phyloP scores from a whole-genome alignment of 2,797 vertebrate species.

The Bradypodion ventrale region DNA sequence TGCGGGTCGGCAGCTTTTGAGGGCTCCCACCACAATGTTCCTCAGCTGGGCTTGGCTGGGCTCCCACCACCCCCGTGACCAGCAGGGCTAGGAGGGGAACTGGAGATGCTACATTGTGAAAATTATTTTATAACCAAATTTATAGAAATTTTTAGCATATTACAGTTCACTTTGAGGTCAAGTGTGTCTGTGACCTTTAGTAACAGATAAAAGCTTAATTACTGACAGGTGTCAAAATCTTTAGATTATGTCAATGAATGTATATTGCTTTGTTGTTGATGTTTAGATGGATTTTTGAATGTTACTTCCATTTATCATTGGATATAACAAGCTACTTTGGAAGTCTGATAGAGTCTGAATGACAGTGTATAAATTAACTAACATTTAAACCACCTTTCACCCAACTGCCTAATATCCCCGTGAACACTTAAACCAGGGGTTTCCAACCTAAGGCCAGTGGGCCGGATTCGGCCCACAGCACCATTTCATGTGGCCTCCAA shows the following conservation, averaged over 20 bases:
- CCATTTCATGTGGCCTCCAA: no score
- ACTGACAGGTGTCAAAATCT: background rate
- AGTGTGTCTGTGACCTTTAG: background rate
- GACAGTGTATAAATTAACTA: background rate
- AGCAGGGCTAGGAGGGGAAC: no score
- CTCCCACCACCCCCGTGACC: no score
- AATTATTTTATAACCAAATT: slow-evolving; percentile 47
- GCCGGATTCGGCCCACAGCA: no score
- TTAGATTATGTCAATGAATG: background rate
- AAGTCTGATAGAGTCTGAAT: background rate
- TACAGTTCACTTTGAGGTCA: slow-evolving; percentile 5
- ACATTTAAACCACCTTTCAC: background rate
- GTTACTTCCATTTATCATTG: background rate
- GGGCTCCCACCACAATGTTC: no score
- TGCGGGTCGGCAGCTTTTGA: no score
- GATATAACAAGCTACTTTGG: background rate
- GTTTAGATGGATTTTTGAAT: background rate
- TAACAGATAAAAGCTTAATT: slow-evolving; percentile 28
- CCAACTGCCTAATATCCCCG: background rate
- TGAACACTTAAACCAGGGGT: no score
- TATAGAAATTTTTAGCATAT: slow-evolving; percentile 1
- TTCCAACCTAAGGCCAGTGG: no score
- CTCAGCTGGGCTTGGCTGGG: no score
- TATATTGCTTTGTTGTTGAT: background rate
- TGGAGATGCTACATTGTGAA: slow-evolving; percentile 35